Percentiles rank a stretch among this genome's conserved stretches.
Conservation (phyloP, 2,797 vertebrate genomes). For the Ammospiza maritima region DNA sequence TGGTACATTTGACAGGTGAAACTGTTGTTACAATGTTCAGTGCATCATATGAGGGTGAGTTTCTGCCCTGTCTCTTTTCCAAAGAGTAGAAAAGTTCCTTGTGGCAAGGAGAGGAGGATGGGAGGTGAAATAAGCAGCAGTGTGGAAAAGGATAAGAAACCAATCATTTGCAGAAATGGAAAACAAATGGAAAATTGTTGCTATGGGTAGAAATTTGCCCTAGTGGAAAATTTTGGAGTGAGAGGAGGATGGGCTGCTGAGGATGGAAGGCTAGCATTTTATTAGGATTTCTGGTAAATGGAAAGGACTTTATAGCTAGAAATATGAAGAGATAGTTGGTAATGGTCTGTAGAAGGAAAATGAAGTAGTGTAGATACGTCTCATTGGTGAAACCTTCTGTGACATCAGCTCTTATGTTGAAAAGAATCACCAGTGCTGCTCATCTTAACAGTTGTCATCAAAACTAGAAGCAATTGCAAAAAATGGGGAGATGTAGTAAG, state of each 20-base stretch:
- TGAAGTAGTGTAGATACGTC: background rate
- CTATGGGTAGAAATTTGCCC: background rate
- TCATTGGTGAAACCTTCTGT: background rate
- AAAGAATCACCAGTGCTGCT: background rate
- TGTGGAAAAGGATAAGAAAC: background rate
- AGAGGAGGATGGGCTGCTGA: background rate
- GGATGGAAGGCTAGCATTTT: background rate
- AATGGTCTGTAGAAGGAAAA: background rate
- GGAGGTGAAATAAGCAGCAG: background rate
- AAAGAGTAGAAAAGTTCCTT: background rate
- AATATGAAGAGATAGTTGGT: background rate
- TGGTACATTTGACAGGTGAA: background rate
- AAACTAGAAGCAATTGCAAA: background rate
- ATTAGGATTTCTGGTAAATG: background rate
- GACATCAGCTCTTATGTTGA: rapidly evolving
- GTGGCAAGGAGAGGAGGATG: background rate
- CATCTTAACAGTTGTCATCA: background rate
- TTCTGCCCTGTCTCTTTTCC: background rate
- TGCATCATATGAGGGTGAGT: background rate
- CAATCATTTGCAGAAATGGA: background rate
- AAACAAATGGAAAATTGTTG: background rate
- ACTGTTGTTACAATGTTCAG: background rate
- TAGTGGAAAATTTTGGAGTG: background rate
- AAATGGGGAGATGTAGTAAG: background rate
- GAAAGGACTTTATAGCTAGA: background rate